A percentile compares a stretch with the other conserved stretches of the same genome.
phyloP scores from a whole-genome alignment of 64 coral and sea anemone genomes.

The Pachyseris speciosa region DNA sequence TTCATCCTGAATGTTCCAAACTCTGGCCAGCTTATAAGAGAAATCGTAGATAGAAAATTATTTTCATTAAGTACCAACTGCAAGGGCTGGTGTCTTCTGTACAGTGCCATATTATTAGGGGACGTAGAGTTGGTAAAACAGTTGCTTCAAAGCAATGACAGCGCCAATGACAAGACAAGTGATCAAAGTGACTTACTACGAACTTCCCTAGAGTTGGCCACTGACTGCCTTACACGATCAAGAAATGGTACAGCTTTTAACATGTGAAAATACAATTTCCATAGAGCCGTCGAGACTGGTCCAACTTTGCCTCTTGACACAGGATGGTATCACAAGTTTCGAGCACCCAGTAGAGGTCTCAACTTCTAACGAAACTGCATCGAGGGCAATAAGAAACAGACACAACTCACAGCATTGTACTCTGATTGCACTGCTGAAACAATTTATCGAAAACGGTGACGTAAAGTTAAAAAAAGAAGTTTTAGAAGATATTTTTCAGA shows the following conservation, averaged over 20 bases:
- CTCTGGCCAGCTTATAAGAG: neutral
- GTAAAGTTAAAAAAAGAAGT: neutral
- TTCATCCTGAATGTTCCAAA: neutral
- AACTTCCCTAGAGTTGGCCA: neutral
- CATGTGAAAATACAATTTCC: neutral
- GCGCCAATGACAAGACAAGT: neutral
- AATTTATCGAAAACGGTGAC: neutral
- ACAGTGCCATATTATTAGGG: conserved; percentile 34
- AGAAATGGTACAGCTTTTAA: neutral
- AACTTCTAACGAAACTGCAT: neutral
- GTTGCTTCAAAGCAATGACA: neutral
- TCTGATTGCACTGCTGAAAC: neutral
- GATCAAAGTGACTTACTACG: neutral
- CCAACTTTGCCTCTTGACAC: neutral
- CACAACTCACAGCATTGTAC: neutral
- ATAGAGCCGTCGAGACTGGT: neutral
- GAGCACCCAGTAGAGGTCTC: neutral
- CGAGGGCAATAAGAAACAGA: no score
- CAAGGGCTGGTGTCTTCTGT: conserved; percentile 19
- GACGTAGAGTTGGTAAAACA: neutral
- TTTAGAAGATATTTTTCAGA: neutral
- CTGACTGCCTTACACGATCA: neutral
- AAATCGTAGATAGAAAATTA: neutral
- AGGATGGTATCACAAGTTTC: neutral
- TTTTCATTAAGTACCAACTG: neutral